Conservation (phyloP, 2,113 vertebrate genomes). For the Naja naja region DNA sequence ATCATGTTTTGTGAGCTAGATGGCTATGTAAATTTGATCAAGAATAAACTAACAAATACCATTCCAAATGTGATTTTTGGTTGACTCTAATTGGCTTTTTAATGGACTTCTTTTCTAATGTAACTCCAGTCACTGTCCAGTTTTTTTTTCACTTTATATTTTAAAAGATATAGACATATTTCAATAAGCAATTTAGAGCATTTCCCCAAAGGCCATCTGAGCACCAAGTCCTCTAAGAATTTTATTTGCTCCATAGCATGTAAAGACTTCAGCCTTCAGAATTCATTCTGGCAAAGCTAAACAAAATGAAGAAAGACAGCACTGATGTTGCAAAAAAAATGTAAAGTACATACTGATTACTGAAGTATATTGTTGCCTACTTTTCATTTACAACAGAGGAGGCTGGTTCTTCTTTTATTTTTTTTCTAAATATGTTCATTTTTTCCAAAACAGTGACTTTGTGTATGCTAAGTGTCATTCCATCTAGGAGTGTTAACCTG, state of each 20-base stretch:
- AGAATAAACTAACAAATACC: background rate
- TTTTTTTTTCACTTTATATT: background rate
- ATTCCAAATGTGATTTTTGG: background rate
- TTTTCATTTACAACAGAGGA: background rate
- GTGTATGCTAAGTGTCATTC: background rate
- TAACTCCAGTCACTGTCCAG: background rate
- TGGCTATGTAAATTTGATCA: background rate
- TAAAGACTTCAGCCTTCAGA: background rate
- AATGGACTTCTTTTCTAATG: background rate
- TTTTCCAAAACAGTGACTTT: background rate
- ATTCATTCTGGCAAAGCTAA: background rate
- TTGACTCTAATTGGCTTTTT: background rate
- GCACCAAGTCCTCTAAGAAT: background rate
- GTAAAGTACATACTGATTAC: background rate
- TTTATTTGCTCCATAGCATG: background rate
- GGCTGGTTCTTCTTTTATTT: background rate
- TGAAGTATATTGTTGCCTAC: background rate
- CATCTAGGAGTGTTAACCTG: background rate
- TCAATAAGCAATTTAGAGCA: background rate
- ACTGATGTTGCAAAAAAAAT: background rate
- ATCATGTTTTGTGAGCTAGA: background rate
- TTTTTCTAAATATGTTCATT: background rate
- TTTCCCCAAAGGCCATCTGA: background rate
- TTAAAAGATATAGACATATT: conserved; percentile 11
- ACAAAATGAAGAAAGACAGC: background rate